A percentile compares a stretch with the other conserved stretches of the same genome.
phyloP scores from a whole-genome alignment of 2,113 vertebrate species.

The Chrysochloris asiatica region DNA sequence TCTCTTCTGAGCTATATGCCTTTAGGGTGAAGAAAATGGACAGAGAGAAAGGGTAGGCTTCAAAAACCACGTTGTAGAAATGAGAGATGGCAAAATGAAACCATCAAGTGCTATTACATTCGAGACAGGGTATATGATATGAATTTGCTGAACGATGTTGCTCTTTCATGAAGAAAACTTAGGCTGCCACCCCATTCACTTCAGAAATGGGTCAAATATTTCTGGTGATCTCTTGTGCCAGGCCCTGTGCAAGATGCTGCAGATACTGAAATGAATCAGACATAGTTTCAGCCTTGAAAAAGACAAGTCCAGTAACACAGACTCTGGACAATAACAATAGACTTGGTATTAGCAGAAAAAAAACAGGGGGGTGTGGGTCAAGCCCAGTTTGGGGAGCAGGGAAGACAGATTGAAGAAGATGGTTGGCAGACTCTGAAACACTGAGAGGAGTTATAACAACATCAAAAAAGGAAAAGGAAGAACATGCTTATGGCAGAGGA shows the following conservation, averaged over 20 bases:
- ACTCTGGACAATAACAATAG: not conserved
- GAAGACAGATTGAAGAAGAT: not conserved
- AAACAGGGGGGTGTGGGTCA: fast-evolving
- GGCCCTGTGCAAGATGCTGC: not conserved
- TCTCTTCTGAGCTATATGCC: slow-evolving; percentile 48
- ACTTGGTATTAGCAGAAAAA: not conserved
- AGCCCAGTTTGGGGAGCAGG: not conserved
- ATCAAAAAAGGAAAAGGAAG: not conserved
- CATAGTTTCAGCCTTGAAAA: not conserved
- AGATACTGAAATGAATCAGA: not conserved
- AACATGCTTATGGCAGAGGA: too few species aligned
- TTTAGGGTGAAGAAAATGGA: slow-evolving; percentile 56
- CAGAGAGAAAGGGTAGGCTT: slow-evolving; percentile 52
- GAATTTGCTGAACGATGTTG: not conserved
- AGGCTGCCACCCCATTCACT: not conserved
- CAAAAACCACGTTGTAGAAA: not conserved
- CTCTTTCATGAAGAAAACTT: fast-evolving
- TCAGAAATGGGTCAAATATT: not conserved
- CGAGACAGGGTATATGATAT: fast-evolving
- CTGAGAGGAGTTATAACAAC: not conserved
- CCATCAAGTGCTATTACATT: fast-evolving
- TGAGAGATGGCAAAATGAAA: not conserved
- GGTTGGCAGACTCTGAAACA: not conserved
- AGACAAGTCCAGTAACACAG: not conserved
- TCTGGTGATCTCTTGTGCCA: not conserved